These are phyloP conservation scores for Amazona vittata DNA, from an alignment of 2,113 vertebrate species.

Conservation along the genomic window DNA sequence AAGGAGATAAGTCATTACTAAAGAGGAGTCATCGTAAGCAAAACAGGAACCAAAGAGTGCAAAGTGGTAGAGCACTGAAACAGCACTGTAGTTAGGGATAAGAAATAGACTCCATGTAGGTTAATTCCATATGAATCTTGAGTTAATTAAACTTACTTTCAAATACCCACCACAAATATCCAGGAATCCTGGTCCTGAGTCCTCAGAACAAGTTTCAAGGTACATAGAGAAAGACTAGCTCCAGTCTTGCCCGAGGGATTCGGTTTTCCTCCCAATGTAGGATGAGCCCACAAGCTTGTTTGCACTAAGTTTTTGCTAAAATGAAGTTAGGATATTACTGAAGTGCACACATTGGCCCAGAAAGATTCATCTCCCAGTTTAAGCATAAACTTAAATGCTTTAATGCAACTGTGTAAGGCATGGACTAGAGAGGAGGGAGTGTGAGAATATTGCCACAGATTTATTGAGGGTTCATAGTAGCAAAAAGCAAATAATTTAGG, in stretches of 20 bases:
- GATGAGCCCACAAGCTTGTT: neutral
- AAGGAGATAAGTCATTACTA: neutral
- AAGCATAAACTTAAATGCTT: neutral
- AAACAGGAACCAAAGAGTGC: neutral
- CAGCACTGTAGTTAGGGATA: neutral
- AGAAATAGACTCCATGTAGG: neutral
- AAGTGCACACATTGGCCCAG: neutral
- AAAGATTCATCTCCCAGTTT: neutral
- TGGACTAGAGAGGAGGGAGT: neutral
- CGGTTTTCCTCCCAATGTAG: accelerated
- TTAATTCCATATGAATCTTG: neutral
- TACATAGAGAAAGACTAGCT: neutral
- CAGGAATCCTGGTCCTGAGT: accelerated
- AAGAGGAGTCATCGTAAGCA: neutral
- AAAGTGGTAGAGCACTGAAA: neutral
- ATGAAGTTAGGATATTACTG: neutral
- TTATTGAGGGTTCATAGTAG: too few relatives aligned
- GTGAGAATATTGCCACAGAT: neutral
- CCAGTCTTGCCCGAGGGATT: neutral
- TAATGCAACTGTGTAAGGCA: neutral
- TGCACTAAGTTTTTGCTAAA: neutral
- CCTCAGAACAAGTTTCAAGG: accelerated
- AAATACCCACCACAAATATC: neutral
- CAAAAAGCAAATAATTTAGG: neutral
- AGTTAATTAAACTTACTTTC: neutral